Evolutionary conservation across 2,113 vertebrate genomes (phyloP), one percentile per base, ranked within the genome.

Genomic region (Podilymbus podiceps): DNA sequence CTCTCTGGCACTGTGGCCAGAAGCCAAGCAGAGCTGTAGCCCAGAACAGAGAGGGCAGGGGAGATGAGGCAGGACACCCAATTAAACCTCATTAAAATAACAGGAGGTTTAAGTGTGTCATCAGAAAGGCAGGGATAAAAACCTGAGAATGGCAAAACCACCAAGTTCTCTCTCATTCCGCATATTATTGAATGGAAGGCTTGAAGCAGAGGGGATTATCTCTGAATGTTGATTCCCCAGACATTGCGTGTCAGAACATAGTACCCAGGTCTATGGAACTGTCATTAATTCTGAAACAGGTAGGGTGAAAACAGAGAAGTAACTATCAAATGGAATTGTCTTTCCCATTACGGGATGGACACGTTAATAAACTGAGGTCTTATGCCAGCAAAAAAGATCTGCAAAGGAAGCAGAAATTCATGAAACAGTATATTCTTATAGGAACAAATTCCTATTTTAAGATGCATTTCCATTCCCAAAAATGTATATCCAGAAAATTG

Each of bases 141-240:
- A 28, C 15, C 40, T 38, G 46, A 35, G 49, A 24, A 6, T 23
- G n/a, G 40, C 86, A 82, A 59, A 66, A 12, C n/a, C 46, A 47
- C 55, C 66, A 10, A 52, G 42, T 31, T 78, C 50, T 64, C 53
- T 50, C 49, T 44, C 49, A 24, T 35, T 74, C 47, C 2, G 2
- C 5, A 1, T 24, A 28, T 87, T 85, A 88, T 40, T 20, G 77
- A 97, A 58, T 5, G 74, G 72, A 63, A 64, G 95, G 85, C 73
- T 85, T 22, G 75, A 76, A 88, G 92, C 63, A 92, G 93, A 97
- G 93, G 93, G 96, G 97, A 96, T 98, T 97, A 95, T 75, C 68
- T 75, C 85, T 28, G 56, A 59, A 66, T 79, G 78, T 73, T 85
- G 93, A 95, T 97, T 96, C 56, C 47, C 46, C 72, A 60, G 73